Evolutionary conservation across 2,113 vertebrate species (phyloP), one percentile per base, ranked within the genome.

Genomic region (Dinomys branickii): DNA sequence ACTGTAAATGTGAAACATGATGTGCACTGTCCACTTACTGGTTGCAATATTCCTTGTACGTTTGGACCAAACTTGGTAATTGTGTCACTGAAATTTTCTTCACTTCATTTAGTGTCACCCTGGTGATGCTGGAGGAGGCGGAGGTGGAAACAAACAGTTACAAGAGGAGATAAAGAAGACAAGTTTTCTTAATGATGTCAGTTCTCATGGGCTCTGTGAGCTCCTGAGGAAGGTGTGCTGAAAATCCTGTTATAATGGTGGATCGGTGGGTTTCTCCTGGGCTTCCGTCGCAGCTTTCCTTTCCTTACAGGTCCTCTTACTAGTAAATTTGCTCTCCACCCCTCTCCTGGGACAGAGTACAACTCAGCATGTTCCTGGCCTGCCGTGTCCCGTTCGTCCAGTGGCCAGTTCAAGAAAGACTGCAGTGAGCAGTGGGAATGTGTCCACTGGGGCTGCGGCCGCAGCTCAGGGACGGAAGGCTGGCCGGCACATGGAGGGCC

Each of bases 271-370:
- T 38, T 85, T 82, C 78, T 94, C 82, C 80, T 52, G 7, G 63
- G 59, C 63, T 52, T 73, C 56, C 56, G 22, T 67, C 54, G 58
- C 12, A 54, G 54, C 47, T 52, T 26, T 47, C 73, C 52, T 80
- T 50, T 30, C n/a, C 19, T 77, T 93, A 81, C 77, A 30, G 12
- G 38, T n/a, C 85, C 30, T 38, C 38, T 54, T 65, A 54, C 38
- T 84, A 69, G 88, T 84, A 67, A 58, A 71, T 91, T 58, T 83
- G 56, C 88, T 84, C 88, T 90, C 44, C 30, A n/a, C 56, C 6
- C 20, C 81, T 87, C 61, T 78, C 54, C 86, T 44, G 14, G 69
- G 59, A 58, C 17, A 13, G 61, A 73, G 86, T 85, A 41, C 91
- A 87, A 35, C 5, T 6, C 35, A 5, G 35, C 24, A 44, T 47